These are phyloP conservation scores for Akabosia matsudoensis DNA, from an alignment of 1,140 invertebrate species.

Conservation along the genomic window DNA sequence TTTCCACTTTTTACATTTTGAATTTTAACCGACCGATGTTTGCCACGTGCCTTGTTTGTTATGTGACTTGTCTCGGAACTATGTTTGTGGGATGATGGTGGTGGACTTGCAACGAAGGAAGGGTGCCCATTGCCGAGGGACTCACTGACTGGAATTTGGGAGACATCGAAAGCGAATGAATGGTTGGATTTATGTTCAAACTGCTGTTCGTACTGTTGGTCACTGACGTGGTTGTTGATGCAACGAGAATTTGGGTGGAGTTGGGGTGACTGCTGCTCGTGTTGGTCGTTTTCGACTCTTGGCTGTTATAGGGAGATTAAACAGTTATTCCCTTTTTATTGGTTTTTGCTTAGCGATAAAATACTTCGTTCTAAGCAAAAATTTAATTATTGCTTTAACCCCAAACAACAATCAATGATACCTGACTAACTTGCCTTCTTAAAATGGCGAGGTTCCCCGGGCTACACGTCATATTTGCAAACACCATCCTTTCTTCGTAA, in stretches of 20 bases:
- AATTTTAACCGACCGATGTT: neutral
- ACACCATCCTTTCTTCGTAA: slow-evolving; percentile 71
- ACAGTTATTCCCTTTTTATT: too few species aligned
- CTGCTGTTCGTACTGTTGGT: slow-evolving; percentile 2
- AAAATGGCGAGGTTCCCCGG: slow-evolving; percentile 58
- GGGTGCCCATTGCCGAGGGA: slow-evolving; percentile 29
- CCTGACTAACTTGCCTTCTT: slow-evolving; percentile 57
- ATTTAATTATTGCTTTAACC: neutral
- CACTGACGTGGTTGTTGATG: neutral
- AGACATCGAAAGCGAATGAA: slow-evolving; percentile 33
- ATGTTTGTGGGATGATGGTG: slow-evolving; percentile 25
- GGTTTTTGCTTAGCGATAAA: too few species aligned
- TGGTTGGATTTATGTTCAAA: neutral
- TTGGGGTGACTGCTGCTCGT: neutral
- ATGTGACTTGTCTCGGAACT: slow-evolving; percentile 51
- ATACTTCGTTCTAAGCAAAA: too few species aligned
- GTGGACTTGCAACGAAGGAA: slow-evolving; percentile 3
- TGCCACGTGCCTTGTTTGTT: slow-evolving; percentile 20
- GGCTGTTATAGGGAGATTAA: slow-evolving; percentile 25
- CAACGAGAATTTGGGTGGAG: neutral
- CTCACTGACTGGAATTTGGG: slow-evolving; percentile 43
- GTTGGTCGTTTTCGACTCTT: slow-evolving; percentile 9
- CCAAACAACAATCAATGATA: neutral
- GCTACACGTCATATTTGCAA: slow-evolving; percentile 58
- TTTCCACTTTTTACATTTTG: neutral